A percentile compares a stretch with the other conserved stretches of the same genome.
Evolutionary conservation across 2,797 vertebrate species (phyloP).

Genomic region (Zalophus californianus): DNA sequence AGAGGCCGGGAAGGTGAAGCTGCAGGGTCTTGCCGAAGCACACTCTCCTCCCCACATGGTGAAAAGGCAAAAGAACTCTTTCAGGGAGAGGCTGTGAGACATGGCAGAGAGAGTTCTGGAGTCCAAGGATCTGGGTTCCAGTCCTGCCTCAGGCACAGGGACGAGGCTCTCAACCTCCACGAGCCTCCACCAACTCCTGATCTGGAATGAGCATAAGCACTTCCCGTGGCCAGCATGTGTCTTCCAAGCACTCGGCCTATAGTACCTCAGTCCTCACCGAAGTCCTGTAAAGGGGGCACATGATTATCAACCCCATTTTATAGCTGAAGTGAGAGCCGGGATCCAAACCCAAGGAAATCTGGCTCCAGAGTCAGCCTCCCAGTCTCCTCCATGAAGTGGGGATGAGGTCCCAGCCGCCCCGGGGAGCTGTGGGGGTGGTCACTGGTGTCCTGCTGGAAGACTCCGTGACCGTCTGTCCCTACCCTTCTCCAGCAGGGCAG

Average conservation of each 20-base stretch:
- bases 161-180: background rate
- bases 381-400: fast-evolving
- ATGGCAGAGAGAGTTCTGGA: background rate
- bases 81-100: background rate
- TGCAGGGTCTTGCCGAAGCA: background rate
- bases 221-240: fast-evolving
- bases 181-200: fast-evolving
- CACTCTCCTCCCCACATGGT: fast-evolving
- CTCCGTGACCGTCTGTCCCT: fast-evolving
- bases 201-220: background rate
- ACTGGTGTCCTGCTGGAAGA: fast-evolving
- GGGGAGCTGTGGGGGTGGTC: background rate
- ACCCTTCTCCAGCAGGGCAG: background rate
- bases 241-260: background rate
- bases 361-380: fast-evolving
- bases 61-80: background rate
- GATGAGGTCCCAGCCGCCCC: fast-evolving
- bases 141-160: background rate
- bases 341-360: background rate
- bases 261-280: background rate
- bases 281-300: fast-evolving
- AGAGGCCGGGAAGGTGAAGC: background rate
- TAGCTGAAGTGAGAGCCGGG: background rate
- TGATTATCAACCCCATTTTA: background rate
- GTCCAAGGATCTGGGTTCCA: background rate